Percentiles rank a stretch among this genome's conserved stretches.
Conservation (phyloP, 2,797 vertebrate genomes). For the Galago senegalensis region DNA sequence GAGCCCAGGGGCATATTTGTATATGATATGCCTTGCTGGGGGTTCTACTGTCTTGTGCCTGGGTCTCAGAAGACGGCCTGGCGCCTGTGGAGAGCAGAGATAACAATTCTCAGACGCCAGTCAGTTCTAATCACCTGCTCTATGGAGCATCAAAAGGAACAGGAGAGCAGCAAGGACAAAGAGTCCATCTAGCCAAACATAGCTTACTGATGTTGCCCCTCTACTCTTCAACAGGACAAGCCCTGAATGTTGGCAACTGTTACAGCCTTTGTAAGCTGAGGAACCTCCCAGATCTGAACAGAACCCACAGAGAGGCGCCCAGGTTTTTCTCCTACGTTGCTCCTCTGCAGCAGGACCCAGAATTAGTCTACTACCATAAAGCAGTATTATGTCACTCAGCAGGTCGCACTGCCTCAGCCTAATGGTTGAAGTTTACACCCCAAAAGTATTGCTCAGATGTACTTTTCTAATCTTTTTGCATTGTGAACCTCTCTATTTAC, state of each 20-base stretch:
- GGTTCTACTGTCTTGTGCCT: neutral
- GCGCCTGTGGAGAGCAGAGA: neutral
- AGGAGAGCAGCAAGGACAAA: neutral
- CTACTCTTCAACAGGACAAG: neutral
- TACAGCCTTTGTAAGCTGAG: neutral
- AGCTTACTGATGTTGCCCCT: neutral
- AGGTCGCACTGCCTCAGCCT: neutral
- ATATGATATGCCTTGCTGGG: neutral
- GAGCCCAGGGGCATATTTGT: neutral
- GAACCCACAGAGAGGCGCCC: neutral
- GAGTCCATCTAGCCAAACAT: neutral
- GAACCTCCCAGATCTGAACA: slow-evolving; percentile 20
- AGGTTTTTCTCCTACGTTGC: neutral
- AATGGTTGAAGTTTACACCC: neutral
- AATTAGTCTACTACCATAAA: neutral
- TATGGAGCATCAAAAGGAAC: neutral
- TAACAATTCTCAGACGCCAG: neutral
- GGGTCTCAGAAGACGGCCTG: slow-evolving; percentile 4
- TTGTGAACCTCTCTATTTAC: neutral
- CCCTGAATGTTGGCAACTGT: neutral
- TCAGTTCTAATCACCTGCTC: slow-evolving; percentile 12
- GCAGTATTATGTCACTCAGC: neutral
- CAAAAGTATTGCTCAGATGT: neutral
- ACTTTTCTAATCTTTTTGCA: neutral
- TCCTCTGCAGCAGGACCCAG: neutral